Conservation (phyloP, 2,888 invertebrate genomes). For the Drosophila percnosoma region DNA sequence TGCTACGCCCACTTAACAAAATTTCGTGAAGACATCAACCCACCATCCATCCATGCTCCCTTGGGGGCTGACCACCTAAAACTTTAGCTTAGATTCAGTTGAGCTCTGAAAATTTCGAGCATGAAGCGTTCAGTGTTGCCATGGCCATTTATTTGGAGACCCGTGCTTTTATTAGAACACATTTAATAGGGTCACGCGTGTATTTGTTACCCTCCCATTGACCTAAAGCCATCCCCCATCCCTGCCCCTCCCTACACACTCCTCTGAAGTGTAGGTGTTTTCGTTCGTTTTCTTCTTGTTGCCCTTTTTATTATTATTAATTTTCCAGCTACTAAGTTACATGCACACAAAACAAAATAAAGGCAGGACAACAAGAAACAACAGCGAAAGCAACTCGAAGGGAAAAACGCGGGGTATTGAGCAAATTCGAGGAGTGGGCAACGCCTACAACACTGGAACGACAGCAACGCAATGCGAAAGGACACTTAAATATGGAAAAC, state of each 20-base stretch:
- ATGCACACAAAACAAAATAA: conserved; percentile 77
- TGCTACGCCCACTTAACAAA: conserved; percentile 45
- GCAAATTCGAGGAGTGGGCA: conserved; percentile 25
- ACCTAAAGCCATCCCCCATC: conserved; percentile 10
- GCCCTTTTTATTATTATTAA: conserved; percentile 78
- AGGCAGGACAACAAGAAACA: conserved; percentile 63
- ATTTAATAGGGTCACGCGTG: conserved; percentile 81
- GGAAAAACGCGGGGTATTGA: not conserved
- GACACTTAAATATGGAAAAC: conserved; percentile 78
- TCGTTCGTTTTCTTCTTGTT: conserved; percentile 46
- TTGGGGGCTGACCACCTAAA: conserved; percentile 3
- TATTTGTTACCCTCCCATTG: conserved; percentile 61
- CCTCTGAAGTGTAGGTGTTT: conserved; percentile 60
- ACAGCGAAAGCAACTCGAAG: conserved; percentile 35
- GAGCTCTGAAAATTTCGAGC: conserved; percentile 21
- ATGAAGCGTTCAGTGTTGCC: conserved; percentile 53
- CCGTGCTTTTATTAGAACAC: conserved; percentile 79
- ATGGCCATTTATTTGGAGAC: conserved; percentile 71
- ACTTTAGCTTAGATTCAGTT: conserved; percentile 33
- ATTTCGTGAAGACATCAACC: conserved; percentile 5
- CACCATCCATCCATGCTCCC: not conserved
- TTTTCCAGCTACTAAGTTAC: conserved; percentile 77
- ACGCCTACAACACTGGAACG: conserved; percentile 50
- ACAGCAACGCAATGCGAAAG: conserved; percentile 69
- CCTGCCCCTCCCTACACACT: not conserved